Evolutionary conservation across 2,888 invertebrate genomes (phyloP).

Genomic region (Drosophila paranaensis): DNA sequence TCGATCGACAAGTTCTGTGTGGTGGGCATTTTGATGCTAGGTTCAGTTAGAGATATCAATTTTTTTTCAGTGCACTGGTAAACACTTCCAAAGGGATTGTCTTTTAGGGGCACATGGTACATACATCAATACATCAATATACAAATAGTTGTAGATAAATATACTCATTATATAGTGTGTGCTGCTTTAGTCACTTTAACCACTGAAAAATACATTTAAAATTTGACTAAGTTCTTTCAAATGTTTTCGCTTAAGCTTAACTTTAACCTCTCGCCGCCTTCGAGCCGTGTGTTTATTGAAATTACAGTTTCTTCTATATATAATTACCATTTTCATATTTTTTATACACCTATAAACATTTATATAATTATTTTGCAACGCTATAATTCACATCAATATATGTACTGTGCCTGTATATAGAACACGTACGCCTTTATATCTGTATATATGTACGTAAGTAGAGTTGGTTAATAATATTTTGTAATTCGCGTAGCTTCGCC

Average conservation of each 20-base stretch:
- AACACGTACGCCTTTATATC: conserved; percentile 27
- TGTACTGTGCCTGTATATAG: conserved; percentile 9
- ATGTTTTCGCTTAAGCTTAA: conserved; percentile 42
- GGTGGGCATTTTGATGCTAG: conserved; percentile 54
- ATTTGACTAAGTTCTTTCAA: conserved; percentile 64
- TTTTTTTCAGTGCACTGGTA: conserved; percentile 55
- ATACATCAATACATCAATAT: conserved; percentile 68
- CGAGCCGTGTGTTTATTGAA: conserved; percentile 80
- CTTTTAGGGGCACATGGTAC: conserved; percentile 65
- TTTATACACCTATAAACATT: conserved; percentile 74
- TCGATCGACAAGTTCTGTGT: conserved; percentile 34
- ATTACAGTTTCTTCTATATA: conserved; percentile 84
- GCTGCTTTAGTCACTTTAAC: conserved; percentile 15
- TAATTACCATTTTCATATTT: conserved; percentile 67
- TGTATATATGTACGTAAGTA: conserved; percentile 28
- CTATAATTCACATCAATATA: conserved; percentile 72
- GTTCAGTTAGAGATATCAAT: conserved; percentile 40
- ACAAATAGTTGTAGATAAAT: conserved; percentile 67
- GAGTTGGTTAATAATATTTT: conserved; percentile 30
- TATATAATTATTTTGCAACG: conserved; percentile 63
- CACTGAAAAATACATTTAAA: conserved; percentile 49
- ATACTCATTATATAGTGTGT: conserved; percentile 29
- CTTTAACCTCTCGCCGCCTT: conserved; percentile 35
- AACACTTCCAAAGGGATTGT: conserved; percentile 79
- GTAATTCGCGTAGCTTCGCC: conserved; percentile 14